Conservation (phyloP, 2,797 vertebrate species). For the Danio aesculapii region DNA sequence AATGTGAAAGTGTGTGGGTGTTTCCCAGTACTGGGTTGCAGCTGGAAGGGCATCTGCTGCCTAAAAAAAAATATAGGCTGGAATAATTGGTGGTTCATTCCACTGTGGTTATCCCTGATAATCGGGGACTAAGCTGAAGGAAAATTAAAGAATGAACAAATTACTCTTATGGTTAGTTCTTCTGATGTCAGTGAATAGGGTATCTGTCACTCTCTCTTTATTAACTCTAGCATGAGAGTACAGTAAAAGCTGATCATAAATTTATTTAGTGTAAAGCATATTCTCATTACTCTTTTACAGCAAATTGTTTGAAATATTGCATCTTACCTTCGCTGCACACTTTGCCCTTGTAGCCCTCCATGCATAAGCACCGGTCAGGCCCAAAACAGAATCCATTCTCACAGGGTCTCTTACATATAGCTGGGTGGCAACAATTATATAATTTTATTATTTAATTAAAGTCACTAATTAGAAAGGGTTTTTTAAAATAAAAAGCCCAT, state of each 20-base stretch:
- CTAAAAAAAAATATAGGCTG: too few relatives aligned
- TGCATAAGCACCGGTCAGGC: conserved; percentile 74
- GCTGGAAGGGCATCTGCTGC: too few relatives aligned
- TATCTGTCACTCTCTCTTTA: background rate
- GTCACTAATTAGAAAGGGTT: background rate
- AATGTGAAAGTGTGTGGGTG: too few relatives aligned
- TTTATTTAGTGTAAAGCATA: background rate
- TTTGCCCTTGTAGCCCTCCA: conserved; percentile 69
- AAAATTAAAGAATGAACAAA: background rate
- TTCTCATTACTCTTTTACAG: background rate
- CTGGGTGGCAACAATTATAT: conserved; percentile 55
- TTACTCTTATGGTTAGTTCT: background rate
- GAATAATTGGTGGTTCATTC: too few relatives aligned
- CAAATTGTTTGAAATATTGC: background rate
- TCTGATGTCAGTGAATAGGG: background rate
- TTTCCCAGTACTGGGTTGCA: too few relatives aligned
- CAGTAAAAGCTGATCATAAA: background rate
- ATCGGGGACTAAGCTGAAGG: too few relatives aligned
- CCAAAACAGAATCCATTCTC: conserved; percentile 70
- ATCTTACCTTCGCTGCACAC: conserved; percentile 74
- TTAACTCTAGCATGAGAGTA: background rate
- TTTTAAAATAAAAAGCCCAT: background rate
- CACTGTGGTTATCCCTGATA: too few relatives aligned
- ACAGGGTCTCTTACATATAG: conserved; percentile 70
- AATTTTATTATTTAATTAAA: background rate